Evolutionary conservation across 2,888 invertebrate genomes (phyloP).

Genomic region (Erebia epiphron): DNA sequence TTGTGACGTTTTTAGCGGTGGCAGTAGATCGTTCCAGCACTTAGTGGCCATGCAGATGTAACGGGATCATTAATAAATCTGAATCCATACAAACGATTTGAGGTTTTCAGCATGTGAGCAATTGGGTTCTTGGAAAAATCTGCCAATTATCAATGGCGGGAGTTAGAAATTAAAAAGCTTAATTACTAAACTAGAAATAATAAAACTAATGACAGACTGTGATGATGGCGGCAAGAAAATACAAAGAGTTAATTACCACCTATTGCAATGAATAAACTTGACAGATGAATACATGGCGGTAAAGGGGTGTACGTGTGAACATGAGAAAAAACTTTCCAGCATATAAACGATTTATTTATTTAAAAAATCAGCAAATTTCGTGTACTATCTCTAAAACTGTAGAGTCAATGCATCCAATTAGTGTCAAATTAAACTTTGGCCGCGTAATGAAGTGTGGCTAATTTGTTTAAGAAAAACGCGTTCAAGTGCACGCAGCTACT

Average conservation of each 20-base stretch:
- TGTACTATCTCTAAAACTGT: slow-evolving; percentile 8
- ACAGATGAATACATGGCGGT: background rate
- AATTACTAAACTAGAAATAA: background rate
- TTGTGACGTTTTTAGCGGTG: too few relatives aligned
- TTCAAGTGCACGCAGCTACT: slow-evolving; percentile 26
- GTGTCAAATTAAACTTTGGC: slow-evolving; percentile 32
- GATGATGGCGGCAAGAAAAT: background rate
- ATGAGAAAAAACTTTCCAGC: background rate
- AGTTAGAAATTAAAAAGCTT: background rate
- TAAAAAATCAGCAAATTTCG: background rate
- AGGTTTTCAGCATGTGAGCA: background rate
- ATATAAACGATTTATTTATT: too few relatives aligned
- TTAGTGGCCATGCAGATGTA: too few relatives aligned
- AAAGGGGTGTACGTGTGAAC: background rate
- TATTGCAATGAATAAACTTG: background rate
- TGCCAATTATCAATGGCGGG: background rate
- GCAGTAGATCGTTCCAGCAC: too few relatives aligned
- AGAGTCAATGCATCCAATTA: slow-evolving; percentile 31
- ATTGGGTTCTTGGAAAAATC: background rate
- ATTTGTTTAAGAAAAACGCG: slow-evolving; percentile 32
- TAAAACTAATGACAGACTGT: background rate
- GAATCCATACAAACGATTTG: too few relatives aligned
- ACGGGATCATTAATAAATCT: too few relatives aligned
- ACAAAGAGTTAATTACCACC: background rate
- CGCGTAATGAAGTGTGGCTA: slow-evolving; percentile 32